Percentiles rank a stretch among this genome's conserved stretches.
Evolutionary conservation across 2,888 invertebrate species (phyloP).

Genomic region (Sinohyriopsis cumingii): DNA sequence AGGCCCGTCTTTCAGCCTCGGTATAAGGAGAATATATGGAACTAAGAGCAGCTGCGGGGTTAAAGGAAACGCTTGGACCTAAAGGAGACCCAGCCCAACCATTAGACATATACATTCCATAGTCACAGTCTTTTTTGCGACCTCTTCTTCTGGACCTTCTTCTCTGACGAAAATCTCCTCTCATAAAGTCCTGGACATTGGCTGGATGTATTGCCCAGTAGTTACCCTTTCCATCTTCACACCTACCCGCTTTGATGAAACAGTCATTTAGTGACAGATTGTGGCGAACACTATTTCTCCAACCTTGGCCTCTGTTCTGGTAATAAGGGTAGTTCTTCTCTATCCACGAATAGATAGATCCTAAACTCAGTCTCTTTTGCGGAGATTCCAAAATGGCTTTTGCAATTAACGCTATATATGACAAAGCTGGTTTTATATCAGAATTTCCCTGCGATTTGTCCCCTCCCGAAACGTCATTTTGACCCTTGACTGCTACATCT

Average conservation of each 20-base stretch:
- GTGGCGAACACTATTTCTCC: constrained; percentile 70
- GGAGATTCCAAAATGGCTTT: constrained; percentile 67
- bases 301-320: constrained; percentile 65
- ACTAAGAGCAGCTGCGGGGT: constrained; percentile 46
- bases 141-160: constrained; percentile 59
- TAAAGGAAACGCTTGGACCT: constrained; percentile 46
- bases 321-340: constrained; percentile 68
- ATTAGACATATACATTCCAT: constrained; percentile 58
- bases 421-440: constrained; percentile 65
- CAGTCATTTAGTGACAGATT: constrained; percentile 70
- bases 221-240: constrained; percentile 68
- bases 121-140: constrained; percentile 61
- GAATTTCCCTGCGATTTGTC: constrained; percentile 49
- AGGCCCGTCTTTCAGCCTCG: constrained; percentile 63
- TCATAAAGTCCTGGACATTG: constrained; percentile 66
- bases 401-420: constrained; percentile 70
- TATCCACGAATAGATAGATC: constrained; percentile 70
- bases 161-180: constrained; percentile 67
- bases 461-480: constrained; percentile 28
- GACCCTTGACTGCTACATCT: constrained; percentile 29
- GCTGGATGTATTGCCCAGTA: constrained; percentile 70
- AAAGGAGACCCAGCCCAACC: constrained; percentile 42
- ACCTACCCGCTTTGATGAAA: constrained; percentile 65
- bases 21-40: constrained; percentile 64
- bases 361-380: constrained; percentile 64